Evolutionary conservation across 2,113 vertebrate genomes (phyloP).

Genomic region (Calidris pugnax): DNA sequence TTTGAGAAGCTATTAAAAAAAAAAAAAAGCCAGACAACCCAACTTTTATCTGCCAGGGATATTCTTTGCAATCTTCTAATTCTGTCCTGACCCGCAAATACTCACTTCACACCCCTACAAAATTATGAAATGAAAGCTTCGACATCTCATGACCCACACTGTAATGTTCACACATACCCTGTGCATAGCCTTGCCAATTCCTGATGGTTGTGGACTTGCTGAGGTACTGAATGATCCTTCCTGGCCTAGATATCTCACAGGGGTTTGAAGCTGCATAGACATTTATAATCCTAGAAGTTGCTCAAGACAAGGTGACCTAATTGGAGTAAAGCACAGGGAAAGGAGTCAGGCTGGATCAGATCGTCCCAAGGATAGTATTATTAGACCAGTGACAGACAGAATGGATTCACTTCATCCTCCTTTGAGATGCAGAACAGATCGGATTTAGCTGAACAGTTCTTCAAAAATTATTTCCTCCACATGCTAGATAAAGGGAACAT

Average conservation of each 20-base stretch:
- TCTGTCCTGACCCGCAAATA: not conserved
- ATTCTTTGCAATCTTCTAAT: not conserved
- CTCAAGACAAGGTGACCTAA: not conserved
- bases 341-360: not conserved
- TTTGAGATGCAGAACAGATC: not conserved
- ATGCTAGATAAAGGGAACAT: not conserved
- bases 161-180: not conserved
- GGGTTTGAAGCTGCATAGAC: not conserved
- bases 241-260: not conserved
- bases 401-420: not conserved
- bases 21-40: not conserved
- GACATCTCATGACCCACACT: not conserved
- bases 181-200: not conserved
- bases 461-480: not conserved
- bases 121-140: not conserved
- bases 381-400: not conserved
- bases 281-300: not conserved
- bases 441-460: not conserved
- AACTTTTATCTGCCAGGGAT: not conserved
- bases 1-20: not conserved
- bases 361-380: not conserved
- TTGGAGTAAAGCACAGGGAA: not conserved
- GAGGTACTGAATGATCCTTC: not conserved
- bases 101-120: not conserved
- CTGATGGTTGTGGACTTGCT: not conserved